These are phyloP conservation scores for Aramus guarauna DNA, from an alignment of 2,113 vertebrate genomes.

Conservation along the genomic window DNA sequence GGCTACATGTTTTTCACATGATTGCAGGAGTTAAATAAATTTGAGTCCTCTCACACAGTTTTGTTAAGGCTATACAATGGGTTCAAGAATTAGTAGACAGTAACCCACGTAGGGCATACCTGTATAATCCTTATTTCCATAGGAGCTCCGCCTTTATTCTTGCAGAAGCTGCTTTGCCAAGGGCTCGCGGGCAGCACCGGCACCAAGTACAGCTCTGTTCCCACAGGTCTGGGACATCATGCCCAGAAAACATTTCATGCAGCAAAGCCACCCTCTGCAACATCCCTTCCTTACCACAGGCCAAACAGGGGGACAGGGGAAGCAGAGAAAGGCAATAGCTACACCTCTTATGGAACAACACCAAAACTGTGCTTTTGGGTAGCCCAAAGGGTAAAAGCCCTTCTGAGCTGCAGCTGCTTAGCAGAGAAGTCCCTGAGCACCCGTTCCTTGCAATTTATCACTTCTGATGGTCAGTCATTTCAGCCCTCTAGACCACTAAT, in stretches of 20 bases:
- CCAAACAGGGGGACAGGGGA: background rate
- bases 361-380: background rate
- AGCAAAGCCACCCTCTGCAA: background rate
- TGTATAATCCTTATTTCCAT: background rate
- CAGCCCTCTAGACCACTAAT: background rate
- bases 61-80: background rate
- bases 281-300: background rate
- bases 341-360: background rate
- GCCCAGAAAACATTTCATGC: background rate
- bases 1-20: background rate
- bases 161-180: background rate
- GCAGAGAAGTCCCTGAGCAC: background rate
- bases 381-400: background rate
- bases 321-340: background rate
- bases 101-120: background rate
- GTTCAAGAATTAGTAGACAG: background rate
- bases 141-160: background rate
- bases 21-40: background rate
- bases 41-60: background rate
- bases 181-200: fast-evolving
- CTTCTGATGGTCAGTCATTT: background rate
- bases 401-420: background rate
- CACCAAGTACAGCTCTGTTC: background rate
- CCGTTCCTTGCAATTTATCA: background rate
- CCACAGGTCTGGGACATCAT: background rate